Percentiles rank a stretch among this genome's conserved stretches.
Conservation (phyloP, 1,140 invertebrate genomes). For the Dendroctonus valens region DNA sequence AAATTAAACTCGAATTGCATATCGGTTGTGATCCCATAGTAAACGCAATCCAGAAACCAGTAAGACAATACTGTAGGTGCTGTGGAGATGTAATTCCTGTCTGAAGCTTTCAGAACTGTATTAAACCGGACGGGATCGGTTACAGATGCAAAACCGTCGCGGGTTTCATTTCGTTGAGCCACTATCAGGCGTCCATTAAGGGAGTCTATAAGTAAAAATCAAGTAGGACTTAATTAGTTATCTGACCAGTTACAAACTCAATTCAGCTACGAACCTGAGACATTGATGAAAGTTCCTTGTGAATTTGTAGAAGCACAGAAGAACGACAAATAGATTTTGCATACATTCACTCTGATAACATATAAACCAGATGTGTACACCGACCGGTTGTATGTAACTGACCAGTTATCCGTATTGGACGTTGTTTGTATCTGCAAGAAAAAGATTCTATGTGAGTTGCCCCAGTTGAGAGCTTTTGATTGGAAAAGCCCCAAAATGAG, state of each 20-base stretch:
- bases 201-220: constrained; percentile 52
- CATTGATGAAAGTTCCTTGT: constrained; percentile 53
- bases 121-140: constrained; percentile 57
- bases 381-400: constrained; percentile 56
- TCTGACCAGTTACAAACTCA: constrained; percentile 6
- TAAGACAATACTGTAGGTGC: constrained; percentile 65
- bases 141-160: constrained; percentile 64
- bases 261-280: constrained; percentile 57
- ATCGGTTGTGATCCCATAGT: constrained; percentile 63
- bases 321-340: constrained; percentile 40
- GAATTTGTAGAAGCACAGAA: constrained; percentile 51
- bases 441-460: constrained; percentile 4
- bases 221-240: background rate
- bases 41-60: constrained; percentile 77
- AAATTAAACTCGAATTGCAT: constrained; percentile 64
- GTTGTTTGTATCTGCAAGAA: constrained; percentile 48
- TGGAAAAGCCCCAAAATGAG: background rate
- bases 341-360: constrained; percentile 59
- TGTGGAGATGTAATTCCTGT: constrained; percentile 61
- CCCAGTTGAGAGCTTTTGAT: background rate
- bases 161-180: constrained; percentile 59
- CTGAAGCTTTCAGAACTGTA: constrained; percentile 59
- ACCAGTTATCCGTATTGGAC: constrained; percentile 54
- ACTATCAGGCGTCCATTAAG: constrained; percentile 65
- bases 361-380: constrained; percentile 57